A percentile compares a stretch with the other conserved stretches of the same genome.
Conservation (phyloP, 2,888 invertebrate genomes). For the Rhagonycha lutea region DNA sequence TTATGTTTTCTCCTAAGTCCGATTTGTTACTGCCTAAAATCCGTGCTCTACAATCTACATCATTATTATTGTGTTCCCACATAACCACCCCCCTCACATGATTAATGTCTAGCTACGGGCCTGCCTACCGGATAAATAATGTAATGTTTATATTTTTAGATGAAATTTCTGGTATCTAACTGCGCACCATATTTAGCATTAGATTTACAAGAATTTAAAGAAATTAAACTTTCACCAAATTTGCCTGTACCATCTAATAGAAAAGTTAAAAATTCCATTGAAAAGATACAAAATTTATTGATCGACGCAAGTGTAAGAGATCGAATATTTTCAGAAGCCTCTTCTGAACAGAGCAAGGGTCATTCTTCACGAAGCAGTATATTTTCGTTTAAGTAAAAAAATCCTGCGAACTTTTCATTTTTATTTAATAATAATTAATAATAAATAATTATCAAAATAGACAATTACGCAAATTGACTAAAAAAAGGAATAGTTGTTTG, state of each 20-base stretch:
- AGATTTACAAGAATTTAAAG: slow-evolving; percentile 57
- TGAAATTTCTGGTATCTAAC: slow-evolving; percentile 58
- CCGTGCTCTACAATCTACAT: too few species aligned
- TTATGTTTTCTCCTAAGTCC: too few species aligned
- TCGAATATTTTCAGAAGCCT: slow-evolving; percentile 45
- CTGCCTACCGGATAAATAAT: neutral
- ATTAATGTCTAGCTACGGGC: too few species aligned
- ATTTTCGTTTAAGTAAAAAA: slow-evolving; percentile 40
- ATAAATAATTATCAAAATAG: too few species aligned
- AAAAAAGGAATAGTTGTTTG: too few species aligned
- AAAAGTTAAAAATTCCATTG: slow-evolving; percentile 38
- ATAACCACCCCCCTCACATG: too few species aligned
- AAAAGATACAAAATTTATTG: slow-evolving; percentile 43
- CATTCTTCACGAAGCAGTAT: slow-evolving; percentile 48
- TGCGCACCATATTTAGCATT: slow-evolving; percentile 65
- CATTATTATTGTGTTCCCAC: too few species aligned
- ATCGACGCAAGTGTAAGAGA: slow-evolving; percentile 43
- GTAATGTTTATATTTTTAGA: slow-evolving; percentile 49
- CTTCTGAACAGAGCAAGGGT: slow-evolving; percentile 32
- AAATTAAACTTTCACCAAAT: slow-evolving; percentile 50
- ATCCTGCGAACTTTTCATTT: neutral
- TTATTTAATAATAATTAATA: neutral
- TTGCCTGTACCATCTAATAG: slow-evolving; percentile 48
- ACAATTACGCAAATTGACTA: too few species aligned
- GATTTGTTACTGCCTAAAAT: too few species aligned